Evolutionary conservation across 2,113 vertebrate species (phyloP), one percentile per base, ranked within the genome.

Genomic region (Tilapia sparmanii): DNA sequence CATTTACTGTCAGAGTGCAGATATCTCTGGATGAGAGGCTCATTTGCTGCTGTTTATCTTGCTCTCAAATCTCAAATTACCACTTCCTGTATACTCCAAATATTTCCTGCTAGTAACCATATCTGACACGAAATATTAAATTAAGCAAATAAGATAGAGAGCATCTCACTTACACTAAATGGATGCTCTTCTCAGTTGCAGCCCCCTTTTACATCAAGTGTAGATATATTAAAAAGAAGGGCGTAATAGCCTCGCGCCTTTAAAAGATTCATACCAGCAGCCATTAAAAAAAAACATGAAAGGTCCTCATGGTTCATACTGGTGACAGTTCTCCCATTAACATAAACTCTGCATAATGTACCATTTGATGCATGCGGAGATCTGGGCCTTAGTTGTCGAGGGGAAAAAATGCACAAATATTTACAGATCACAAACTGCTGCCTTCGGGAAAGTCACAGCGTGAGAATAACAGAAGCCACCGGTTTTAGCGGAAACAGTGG

Each of bases 371-470:
- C 42, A 61, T 50, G 18, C 18, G 22, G 61, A 61, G 68, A 68
- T 87, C 45, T 16, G 57, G 19, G 82, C 40, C 18, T 89, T 38
- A 68, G 89, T 73, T 79, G 61, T 73, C 31, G 22, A 31, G 47
- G 47, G 26, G 40, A 12, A 57, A 81, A 81, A 45, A 26, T 26
- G 31, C 4, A 71, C 61, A 87, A 91, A 91, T 84, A 93, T 94
- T 90, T 93, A 82, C 61, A 87, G 84, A 84, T 76, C n/a, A 54
- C 71, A 89, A 84, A 91, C 16, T 52, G 61, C 55, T 76, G 89
- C 91, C 86, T 90, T 89, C 79, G 54, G 90, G 87, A 92, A 93
- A 52, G 87, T 90, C 90, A 82, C 55, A 81, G 84, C 10, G 22
- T 35, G 45, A 85, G 52, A 92, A 91, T 35, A 86, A 83, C 68